Conservation (phyloP, 2,113 vertebrate species). For the Clarias macrocephalus region DNA sequence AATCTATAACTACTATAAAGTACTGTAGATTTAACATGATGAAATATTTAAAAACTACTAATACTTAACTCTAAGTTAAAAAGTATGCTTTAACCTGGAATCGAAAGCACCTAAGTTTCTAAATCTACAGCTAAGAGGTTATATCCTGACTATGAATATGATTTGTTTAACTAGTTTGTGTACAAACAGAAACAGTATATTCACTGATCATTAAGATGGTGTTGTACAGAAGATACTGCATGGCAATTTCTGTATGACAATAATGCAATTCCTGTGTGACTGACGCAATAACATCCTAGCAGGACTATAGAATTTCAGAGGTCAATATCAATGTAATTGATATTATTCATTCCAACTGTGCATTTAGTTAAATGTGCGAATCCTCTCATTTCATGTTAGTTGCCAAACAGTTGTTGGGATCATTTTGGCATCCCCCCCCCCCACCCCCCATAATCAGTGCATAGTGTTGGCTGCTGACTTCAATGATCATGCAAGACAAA, state of each 20-base stretch:
- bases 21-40: not conserved
- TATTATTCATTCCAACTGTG: not conserved
- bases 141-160: not conserved
- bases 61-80: not conserved
- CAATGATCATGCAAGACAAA: slow-evolving; percentile 49
- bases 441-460: slow-evolving; percentile 31
- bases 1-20: not conserved
- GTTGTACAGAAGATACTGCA: not conserved
- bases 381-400: slow-evolving; percentile 1
- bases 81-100: not conserved
- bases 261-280: not conserved
- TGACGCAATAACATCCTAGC: not conserved
- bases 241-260: not conserved
- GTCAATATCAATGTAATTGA: not conserved
- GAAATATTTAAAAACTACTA: not conserved
- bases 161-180: not conserved
- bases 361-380: not conserved
- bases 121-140: not conserved
- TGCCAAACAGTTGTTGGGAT: slow-evolving; percentile 12
- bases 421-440: slow-evolving; percentile 6
- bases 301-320: not conserved
- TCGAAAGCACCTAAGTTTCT: not conserved
- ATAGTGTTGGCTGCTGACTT: slow-evolving; percentile 35
- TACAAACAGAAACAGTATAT: not conserved
- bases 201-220: not conserved